Evolutionary conservation across 2,797 vertebrate species (phyloP).

Genomic region (Xyrichtys novacula): DNA sequence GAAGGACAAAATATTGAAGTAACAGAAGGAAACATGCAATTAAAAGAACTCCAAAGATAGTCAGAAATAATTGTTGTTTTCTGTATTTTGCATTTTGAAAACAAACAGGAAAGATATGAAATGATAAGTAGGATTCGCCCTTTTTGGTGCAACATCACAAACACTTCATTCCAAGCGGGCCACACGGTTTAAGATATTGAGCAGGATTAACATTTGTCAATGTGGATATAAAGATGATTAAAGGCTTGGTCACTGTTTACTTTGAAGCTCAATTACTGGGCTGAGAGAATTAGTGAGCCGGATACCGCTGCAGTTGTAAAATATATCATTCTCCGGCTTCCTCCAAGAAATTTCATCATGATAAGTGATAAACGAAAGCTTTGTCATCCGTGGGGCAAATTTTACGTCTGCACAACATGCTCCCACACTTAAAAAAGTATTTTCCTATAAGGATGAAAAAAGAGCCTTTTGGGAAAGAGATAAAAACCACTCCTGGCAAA

Average conservation of each 20-base stretch:
- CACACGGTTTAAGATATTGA: constrained; percentile 58
- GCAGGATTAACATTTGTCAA: constrained; percentile 73
- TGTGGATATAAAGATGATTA: constrained; percentile 78
- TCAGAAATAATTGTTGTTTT: neutral
- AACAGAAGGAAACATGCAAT: constrained; percentile 6
- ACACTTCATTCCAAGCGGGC: constrained; percentile 43
- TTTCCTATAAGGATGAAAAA: constrained; percentile 17
- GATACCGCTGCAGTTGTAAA: constrained; percentile 43
- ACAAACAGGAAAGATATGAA: neutral
- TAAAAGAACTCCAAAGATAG: neutral
- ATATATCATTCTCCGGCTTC: constrained; percentile 42
- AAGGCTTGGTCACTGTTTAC: constrained; percentile 71
- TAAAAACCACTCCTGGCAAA: constrained; percentile 50
- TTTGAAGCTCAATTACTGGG: constrained; percentile 55
- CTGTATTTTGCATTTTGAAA: neutral
- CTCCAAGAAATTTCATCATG: constrained; percentile 24
- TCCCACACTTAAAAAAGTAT: constrained; percentile 19
- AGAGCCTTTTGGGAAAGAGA: constrained; percentile 38
- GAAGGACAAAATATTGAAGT: constrained; percentile 38
- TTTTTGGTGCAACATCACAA: constrained; percentile 7
- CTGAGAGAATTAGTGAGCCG: constrained; percentile 24
- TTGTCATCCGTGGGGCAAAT: constrained; percentile 7
- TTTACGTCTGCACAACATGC: constrained; percentile 1
- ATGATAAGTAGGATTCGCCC: neutral
- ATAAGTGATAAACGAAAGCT: constrained; percentile 6